phyloP scores from a whole-genome alignment of 2,888 invertebrate genomes.

The Andrena camellia region DNA sequence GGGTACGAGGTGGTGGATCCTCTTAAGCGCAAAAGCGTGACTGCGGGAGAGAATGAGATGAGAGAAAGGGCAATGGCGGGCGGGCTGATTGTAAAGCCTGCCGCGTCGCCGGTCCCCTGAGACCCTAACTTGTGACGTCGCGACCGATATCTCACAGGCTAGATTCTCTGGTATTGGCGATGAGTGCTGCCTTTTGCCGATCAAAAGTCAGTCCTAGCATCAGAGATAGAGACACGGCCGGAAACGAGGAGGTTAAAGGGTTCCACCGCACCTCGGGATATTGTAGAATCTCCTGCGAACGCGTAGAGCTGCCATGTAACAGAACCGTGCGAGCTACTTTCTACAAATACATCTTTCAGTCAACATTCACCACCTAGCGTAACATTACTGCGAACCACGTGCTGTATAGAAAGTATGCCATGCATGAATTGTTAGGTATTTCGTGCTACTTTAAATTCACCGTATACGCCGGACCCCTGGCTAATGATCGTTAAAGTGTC shows the following conservation, averaged over 20 bases:
- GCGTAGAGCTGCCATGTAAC: conserved; percentile 1
- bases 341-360: neutral
- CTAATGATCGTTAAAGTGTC: too few species aligned
- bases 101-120: conserved; percentile 91
- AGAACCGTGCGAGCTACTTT: neutral
- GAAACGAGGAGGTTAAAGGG: conserved; percentile 26
- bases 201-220: conserved; percentile 79
- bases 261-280: conserved; percentile 19
- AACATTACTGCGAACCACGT: neutral
- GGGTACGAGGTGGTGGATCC: conserved; percentile 25
- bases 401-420: neutral
- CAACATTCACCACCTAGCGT: neutral
- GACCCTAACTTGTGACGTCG: conserved; percentile 92
- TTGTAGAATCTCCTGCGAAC: conserved; percentile 12
- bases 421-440: neutral
- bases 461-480: too few species aligned
- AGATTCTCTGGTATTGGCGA: conserved; percentile 90
- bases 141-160: conserved; percentile 89
- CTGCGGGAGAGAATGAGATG: conserved; percentile 54
- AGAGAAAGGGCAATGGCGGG: conserved; percentile 76
- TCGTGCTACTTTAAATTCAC: neutral
- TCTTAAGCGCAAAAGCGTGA: neutral
- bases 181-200: conserved; percentile 85
- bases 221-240: conserved; percentile 69
- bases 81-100: conserved; percentile 84